Conservation (phyloP, 2,888 invertebrate species). For the Celastrina argiolus region DNA sequence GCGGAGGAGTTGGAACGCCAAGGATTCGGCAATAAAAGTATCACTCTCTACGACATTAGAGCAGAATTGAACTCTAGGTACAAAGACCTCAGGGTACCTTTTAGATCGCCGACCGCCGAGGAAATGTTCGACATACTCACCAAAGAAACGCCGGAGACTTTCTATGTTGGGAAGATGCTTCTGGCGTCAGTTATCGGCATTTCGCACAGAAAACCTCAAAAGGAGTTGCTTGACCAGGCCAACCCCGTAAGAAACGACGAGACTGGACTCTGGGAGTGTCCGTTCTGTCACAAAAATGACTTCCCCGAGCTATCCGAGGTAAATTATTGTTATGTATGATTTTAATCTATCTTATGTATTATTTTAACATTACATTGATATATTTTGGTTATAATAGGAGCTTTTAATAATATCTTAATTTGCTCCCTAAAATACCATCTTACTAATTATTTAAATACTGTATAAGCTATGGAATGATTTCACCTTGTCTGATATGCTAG, state of each 20-base stretch:
- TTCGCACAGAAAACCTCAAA: slow-evolving; percentile 91
- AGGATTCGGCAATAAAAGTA: slow-evolving; percentile 92
- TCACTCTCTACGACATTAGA: slow-evolving; percentile 97
- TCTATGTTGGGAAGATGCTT: slow-evolving; percentile 93
- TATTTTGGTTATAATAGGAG: no score
- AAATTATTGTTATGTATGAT: slow-evolving; percentile 29
- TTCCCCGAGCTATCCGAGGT: slow-evolving; percentile 95
- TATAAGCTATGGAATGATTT: no score
- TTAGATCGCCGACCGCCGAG: slow-evolving; percentile 87
- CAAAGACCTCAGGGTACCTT: slow-evolving; percentile 90
- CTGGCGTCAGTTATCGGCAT: slow-evolving; percentile 89
- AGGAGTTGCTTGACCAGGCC: slow-evolving; percentile 95
- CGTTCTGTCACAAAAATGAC: slow-evolving; percentile 96
- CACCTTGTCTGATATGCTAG: no score
- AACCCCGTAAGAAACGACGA: slow-evolving; percentile 97
- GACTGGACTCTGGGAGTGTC: slow-evolving; percentile 97
- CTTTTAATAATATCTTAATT: no score
- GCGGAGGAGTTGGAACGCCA: slow-evolving; percentile 97
- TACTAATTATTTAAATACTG: no score
- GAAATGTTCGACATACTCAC: slow-evolving; percentile 96
- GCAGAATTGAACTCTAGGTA: slow-evolving; percentile 96
- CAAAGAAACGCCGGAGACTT: slow-evolving; percentile 96
- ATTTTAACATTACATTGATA: no score
- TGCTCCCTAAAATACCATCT: no score
- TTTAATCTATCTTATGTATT: no score